phyloP scores from a whole-genome alignment of 2,113 vertebrate genomes.

The Dasypus novemcinctus region DNA sequence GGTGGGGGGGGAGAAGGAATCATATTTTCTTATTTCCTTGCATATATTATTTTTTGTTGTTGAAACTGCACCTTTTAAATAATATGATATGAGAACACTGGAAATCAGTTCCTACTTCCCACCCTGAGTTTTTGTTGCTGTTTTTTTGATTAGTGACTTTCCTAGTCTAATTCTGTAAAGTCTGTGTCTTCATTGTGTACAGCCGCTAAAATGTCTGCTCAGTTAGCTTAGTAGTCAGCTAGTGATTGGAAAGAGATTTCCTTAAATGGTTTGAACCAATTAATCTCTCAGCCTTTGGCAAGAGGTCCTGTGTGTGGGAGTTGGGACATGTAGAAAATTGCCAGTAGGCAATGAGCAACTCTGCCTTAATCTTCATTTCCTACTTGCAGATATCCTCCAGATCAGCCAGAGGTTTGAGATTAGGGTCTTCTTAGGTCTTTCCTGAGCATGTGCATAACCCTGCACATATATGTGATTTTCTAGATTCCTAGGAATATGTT shows the following conservation, averaged over 20 bases:
- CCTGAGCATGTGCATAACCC: not conserved
- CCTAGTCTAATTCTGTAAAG: not conserved
- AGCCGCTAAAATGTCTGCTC: constrained; percentile 26
- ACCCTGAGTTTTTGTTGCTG: not conserved
- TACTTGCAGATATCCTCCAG: not conserved
- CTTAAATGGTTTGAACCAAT: not conserved
- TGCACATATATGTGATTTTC: not conserved
- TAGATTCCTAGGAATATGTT: not conserved
- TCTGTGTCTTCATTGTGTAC: not conserved
- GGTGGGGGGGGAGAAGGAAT: too few species aligned
- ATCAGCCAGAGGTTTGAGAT: not conserved
- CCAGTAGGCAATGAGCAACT: not conserved
- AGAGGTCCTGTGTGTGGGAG: not conserved
- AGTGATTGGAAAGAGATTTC: not conserved
- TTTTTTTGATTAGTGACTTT: not conserved
- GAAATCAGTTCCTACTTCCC: not conserved
- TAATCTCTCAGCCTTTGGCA: not conserved
- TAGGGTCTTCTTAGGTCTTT: not conserved
- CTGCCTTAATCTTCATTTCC: not conserved
- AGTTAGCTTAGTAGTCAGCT: not conserved
- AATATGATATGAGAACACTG: not conserved
- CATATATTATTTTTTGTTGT: not conserved
- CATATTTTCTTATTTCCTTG: not conserved
- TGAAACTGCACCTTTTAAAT: too few species aligned
- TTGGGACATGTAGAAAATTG: not conserved